A percentile compares a stretch with the other conserved stretches of the same genome.
These are phyloP conservation scores for Enteromius argenteus DNA, from an alignment of 2,797 vertebrate genomes.

Conservation along the genomic window DNA sequence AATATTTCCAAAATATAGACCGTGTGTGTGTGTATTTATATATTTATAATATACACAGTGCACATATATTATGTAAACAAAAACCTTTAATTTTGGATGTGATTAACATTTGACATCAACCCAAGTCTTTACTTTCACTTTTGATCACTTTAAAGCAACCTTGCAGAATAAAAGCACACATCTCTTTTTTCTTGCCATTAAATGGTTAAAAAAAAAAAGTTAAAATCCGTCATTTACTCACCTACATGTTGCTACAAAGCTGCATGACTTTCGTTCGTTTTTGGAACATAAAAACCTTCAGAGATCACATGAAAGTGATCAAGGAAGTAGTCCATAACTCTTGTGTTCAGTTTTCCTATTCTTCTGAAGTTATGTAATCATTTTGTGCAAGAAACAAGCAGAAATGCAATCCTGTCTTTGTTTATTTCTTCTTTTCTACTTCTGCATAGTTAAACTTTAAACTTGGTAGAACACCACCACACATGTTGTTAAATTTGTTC, in stretches of 20 bases:
- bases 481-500: not conserved
- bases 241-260: not conserved
- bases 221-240: not conserved
- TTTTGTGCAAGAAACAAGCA: not conserved
- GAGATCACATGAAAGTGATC: not conserved
- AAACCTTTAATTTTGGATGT: too few relatives aligned
- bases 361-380: not conserved
- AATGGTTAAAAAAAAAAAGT: not conserved
- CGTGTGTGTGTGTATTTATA: too few relatives aligned
- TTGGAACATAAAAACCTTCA: not conserved
- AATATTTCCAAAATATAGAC: too few relatives aligned
- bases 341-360: not conserved
- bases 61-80: too few relatives aligned
- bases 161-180: not conserved
- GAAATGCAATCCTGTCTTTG: not conserved
- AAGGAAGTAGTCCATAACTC: not conserved
- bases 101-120: too few relatives aligned
- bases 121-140: not conserved
- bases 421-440: not conserved
- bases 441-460: not conserved
- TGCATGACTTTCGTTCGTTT: not conserved
- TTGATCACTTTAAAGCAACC: not conserved
- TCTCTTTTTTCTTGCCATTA: not conserved
- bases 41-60: too few relatives aligned
- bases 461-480: not conserved